phyloP scores from a whole-genome alignment of 2,797 vertebrate genomes.

The Macrochelys suwanniensis region DNA sequence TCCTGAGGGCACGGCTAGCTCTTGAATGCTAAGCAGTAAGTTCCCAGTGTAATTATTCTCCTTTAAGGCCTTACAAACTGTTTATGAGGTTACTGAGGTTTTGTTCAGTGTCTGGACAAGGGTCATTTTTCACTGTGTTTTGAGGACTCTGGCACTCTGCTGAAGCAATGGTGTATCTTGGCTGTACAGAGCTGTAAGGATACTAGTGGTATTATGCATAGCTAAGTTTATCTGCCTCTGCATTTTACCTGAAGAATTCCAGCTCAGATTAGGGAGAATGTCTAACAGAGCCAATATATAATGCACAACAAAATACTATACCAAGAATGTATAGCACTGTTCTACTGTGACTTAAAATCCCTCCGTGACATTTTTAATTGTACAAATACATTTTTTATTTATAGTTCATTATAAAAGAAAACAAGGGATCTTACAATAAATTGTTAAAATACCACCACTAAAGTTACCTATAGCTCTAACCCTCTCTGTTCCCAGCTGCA shows the following conservation, averaged over 20 bases:
- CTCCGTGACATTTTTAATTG: background rate
- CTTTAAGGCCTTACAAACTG: background rate
- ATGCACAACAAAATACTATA: background rate
- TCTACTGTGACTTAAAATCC: background rate
- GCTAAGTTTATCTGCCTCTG: constrained; percentile 24
- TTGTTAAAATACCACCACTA: background rate
- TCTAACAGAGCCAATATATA: background rate
- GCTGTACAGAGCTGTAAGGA: background rate
- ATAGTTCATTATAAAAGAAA: background rate
- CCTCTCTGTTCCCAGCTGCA: background rate
- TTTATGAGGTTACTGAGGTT: constrained; percentile 16
- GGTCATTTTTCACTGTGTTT: constrained; percentile 62
- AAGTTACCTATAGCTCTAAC: background rate
- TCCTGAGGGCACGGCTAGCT: background rate
- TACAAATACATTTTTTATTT: background rate
- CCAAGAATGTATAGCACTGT: background rate
- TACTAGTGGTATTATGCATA: background rate
- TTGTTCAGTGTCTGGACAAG: constrained; percentile 49
- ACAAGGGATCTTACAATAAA: background rate
- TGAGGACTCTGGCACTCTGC: background rate
- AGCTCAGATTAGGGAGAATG: background rate
- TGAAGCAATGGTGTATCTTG: constrained; percentile 44
- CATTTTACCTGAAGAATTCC: constrained; percentile 29
- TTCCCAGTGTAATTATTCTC: constrained; percentile 48
- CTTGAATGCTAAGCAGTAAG: background rate